phyloP scores from a whole-genome alignment of 2,797 vertebrate genomes.

The Spheniscus humboldti region DNA sequence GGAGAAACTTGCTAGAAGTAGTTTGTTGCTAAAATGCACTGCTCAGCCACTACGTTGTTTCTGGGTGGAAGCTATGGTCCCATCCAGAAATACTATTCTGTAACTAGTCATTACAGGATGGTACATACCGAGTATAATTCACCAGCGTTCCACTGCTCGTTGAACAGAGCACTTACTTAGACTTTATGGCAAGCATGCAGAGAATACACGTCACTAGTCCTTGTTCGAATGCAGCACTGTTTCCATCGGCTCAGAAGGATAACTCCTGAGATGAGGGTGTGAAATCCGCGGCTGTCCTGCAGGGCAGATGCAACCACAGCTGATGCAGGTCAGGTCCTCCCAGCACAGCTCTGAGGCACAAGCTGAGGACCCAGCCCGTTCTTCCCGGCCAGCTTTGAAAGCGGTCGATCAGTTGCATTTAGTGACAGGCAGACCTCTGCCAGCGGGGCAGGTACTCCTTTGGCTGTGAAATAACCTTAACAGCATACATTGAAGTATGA shows the following conservation, averaged over 20 bases:
- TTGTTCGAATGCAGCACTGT: not conserved
- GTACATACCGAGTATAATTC: not conserved
- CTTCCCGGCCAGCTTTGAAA: not conserved
- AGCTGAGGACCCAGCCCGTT: fast-evolving
- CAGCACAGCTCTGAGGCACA: not conserved
- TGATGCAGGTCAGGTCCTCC: not conserved
- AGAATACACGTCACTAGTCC: fast-evolving
- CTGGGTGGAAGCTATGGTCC: not conserved
- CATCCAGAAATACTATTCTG: no score
- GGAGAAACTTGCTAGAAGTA: not conserved
- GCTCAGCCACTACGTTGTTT: not conserved
- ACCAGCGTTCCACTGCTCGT: not conserved
- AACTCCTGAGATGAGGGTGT: not conserved
- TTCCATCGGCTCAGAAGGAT: fast-evolving
- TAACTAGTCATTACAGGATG: not conserved
- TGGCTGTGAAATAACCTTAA: not conserved
- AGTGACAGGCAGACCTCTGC: not conserved
- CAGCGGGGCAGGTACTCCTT: not conserved
- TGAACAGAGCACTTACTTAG: no score
- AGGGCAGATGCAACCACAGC: not conserved
- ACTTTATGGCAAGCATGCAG: no score
- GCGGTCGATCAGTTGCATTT: not conserved
- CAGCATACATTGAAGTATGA: not conserved
- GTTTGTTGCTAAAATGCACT: not conserved
- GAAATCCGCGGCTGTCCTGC: no score